phyloP scores from a whole-genome alignment of 2,888 invertebrate genomes.

The Phania funesta region DNA sequence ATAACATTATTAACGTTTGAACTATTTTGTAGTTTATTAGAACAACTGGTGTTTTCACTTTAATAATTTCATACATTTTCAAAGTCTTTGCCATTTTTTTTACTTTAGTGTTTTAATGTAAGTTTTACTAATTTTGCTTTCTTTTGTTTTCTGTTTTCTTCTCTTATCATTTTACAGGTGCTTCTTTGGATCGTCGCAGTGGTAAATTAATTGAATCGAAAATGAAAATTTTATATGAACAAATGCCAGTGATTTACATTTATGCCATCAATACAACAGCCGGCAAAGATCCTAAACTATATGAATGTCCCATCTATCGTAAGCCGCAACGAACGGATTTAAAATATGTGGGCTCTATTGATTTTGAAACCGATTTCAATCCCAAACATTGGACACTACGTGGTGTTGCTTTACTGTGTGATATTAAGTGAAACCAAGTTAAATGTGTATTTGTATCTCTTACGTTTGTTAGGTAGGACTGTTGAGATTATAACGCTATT shows the following conservation, averaged over 20 bases:
- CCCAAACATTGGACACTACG: slow-evolving; percentile 97
- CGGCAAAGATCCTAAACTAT: slow-evolving; percentile 93
- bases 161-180: slow-evolving; percentile 81
- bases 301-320: slow-evolving; percentile 98
- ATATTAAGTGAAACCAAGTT: slow-evolving; percentile 89
- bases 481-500: no score
- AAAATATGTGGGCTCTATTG: slow-evolving; percentile 96
- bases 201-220: slow-evolving; percentile 96
- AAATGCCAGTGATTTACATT: slow-evolving; percentile 97
- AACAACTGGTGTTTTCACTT: background rate
- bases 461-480: no score
- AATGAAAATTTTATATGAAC: slow-evolving; percentile 95
- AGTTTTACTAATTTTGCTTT: background rate
- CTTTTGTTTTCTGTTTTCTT: slow-evolving; percentile 3
- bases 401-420: slow-evolving; percentile 97
- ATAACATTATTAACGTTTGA: slow-evolving; percentile 50
- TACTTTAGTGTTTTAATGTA: slow-evolving; percentile 13
- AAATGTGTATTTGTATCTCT: no score
- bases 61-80: no score
- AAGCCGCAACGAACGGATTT: slow-evolving; percentile 96
- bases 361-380: slow-evolving; percentile 95
- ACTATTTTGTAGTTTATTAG: slow-evolving; percentile 26
- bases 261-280: slow-evolving; percentile 96
- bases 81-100: no score
- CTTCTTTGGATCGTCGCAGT: slow-evolving; percentile 91